Evolutionary conservation across 1,140 invertebrate genomes (phyloP).

Genomic region (Drosophila grimshawi): DNA sequence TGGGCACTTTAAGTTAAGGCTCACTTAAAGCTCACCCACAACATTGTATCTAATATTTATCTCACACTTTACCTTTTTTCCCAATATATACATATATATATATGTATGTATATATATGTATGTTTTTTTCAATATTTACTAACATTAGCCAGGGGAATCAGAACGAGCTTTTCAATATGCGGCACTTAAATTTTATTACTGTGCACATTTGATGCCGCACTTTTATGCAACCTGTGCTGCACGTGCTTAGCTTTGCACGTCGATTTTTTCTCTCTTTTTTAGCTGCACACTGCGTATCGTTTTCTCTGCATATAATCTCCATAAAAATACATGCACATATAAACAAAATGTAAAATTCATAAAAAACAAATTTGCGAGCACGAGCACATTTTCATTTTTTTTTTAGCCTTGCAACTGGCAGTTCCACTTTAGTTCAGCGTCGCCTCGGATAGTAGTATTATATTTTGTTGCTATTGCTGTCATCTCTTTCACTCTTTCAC

Average conservation of each 20-base stretch:
- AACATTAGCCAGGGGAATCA: conserved; percentile 45
- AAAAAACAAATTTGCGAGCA: conserved; percentile 43
- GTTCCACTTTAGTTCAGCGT: conserved; percentile 29
- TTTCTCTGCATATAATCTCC: conserved; percentile 56
- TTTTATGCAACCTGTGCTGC: conserved; percentile 45
- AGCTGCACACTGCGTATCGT: background rate
- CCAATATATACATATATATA: too few relatives aligned
- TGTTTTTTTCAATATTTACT: conserved; percentile 36
- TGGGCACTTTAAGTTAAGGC: too few relatives aligned
- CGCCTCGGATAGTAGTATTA: conserved; percentile 18
- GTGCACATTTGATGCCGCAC: conserved; percentile 52
- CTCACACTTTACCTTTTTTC: background rate
- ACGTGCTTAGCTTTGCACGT: conserved; percentile 23
- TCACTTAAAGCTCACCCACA: too few relatives aligned
- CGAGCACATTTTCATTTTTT: conserved; percentile 38
- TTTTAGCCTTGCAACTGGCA: conserved; percentile 26
- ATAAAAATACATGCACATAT: conserved; percentile 50
- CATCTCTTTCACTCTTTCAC: background rate
- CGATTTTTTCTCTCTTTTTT: background rate
- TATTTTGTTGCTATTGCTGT: conserved; percentile 17
- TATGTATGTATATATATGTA: background rate
- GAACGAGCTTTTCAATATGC: conserved; percentile 63
- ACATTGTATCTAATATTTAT: background rate
- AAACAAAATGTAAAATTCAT: conserved; percentile 72
- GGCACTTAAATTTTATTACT: conserved; percentile 70